These are phyloP conservation scores for Globicephala melas DNA, from an alignment of 2,113 vertebrate genomes.

Conservation along the genomic window DNA sequence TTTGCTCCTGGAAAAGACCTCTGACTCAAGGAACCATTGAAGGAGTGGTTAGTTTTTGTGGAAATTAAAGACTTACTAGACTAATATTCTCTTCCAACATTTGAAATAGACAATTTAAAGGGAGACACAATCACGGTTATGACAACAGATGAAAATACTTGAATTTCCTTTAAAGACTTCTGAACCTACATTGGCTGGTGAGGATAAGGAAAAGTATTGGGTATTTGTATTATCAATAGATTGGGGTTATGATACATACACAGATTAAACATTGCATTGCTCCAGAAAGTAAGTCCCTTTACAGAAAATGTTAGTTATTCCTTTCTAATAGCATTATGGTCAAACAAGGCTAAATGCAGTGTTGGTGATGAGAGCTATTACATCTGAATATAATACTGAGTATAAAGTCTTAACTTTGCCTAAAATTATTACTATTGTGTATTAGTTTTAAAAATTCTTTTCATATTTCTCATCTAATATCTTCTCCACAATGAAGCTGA, in stretches of 20 bases:
- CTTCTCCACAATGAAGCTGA: neutral
- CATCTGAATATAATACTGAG: neutral
- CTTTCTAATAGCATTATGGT: neutral
- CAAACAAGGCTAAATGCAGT: neutral
- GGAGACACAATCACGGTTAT: fast-evolving
- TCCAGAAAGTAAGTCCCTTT: neutral
- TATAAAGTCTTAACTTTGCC: neutral
- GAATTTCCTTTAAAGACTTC: neutral
- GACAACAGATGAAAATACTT: neutral
- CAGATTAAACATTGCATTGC: neutral
- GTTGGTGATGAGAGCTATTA: neutral
- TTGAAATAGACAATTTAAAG: neutral
- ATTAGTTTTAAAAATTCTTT: neutral
- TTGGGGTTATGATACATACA: neutral
- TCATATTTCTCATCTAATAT: neutral
- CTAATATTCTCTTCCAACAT: neutral
- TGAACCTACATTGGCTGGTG: neutral
- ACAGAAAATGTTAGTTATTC: neutral
- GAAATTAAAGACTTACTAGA: neutral
- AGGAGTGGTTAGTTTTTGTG: neutral
- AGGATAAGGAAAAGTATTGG: neutral
- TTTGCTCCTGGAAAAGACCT: neutral
- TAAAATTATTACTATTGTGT: neutral
- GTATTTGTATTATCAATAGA: neutral
- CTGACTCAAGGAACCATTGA: neutral